Evolutionary conservation across 2,888 invertebrate species (phyloP), one percentile per base, ranked within the genome.

Genomic region (Mesorhabditis belari): DNA sequence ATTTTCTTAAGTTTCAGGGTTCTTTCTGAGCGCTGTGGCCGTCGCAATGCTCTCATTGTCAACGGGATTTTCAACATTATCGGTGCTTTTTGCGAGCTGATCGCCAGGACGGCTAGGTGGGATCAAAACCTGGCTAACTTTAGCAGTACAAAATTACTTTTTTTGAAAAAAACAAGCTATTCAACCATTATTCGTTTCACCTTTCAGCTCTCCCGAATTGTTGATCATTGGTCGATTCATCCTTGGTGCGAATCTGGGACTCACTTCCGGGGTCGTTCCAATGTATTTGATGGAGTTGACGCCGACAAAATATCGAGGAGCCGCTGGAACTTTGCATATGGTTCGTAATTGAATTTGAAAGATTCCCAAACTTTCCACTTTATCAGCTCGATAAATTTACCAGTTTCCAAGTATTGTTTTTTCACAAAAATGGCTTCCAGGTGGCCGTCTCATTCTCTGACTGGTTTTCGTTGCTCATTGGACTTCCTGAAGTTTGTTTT

Each of bases 271-370:
- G 0, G 65, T 84, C 3, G 80, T 82, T 3, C 83, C 83, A 1
- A 77, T 83, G 71, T 84, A 83, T 64, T 69, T 84, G 29, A 81
- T 83, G 65, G 84, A 84, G 69, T 81, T 84, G 49, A 81, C 83
- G 2, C 80, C 83, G 0, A 64, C 76, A 1, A 71, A 74, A 27
- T 80, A 80, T 35, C 77, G 84, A 4, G 84, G 84, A 2, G 82
- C 82, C 4, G 75, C 84, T 5, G 84, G 84, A 2, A 82, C 82
- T 2, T 64, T 83, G 2, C 83, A 83, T 69, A 74, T 75, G 74
- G 79, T 74, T 19, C 51, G 5, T 24, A 19, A n/a, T n/a, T n/a
- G n/a, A n/a, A n/a, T n/a, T n/a, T n/a, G n/a, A n/a, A n/a, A n/a
- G n/a, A n/a, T n/a, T n/a, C n/a, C n/a, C n/a, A n/a, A n/a, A n/a